Percentiles rank a stretch among this genome's conserved stretches.
These are phyloP conservation scores for Rhynchonycteris naso DNA, from an alignment of 2,797 vertebrate genomes.

Conservation along the genomic window DNA sequence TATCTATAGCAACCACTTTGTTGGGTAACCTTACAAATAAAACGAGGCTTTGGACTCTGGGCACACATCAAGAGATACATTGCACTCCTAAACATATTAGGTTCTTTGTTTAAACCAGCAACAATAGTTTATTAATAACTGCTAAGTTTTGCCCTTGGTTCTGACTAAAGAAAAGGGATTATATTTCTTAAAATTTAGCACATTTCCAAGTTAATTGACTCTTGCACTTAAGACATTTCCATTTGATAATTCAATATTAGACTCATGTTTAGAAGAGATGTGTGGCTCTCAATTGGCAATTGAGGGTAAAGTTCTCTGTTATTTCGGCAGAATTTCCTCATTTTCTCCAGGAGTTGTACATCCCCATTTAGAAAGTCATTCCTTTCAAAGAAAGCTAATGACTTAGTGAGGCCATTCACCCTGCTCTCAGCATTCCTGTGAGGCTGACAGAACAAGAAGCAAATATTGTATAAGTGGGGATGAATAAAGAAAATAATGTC, in stretches of 20 bases:
- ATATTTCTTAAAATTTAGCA: slow-evolving; percentile 58
- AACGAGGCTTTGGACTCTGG: slow-evolving; percentile 54
- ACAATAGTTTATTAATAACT: slow-evolving; percentile 52
- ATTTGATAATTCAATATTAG: slow-evolving; percentile 35
- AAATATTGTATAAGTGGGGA: slow-evolving; percentile 19
- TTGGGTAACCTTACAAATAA: slow-evolving; percentile 64
- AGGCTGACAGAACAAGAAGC: background rate
- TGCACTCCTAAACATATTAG: slow-evolving; percentile 56
- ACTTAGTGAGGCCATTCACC: background rate
- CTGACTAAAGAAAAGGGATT: background rate
- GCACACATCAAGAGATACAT: slow-evolving; percentile 32
- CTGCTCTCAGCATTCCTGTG: background rate
- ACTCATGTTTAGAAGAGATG: slow-evolving; percentile 6
- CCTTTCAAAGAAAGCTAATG: slow-evolving; percentile 49
- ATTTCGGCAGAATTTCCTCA: background rate
- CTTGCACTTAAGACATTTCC: slow-evolving; percentile 54
- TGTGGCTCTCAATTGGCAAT: background rate
- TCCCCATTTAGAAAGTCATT: slow-evolving; percentile 12
- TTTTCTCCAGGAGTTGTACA: background rate
- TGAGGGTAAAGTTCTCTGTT: background rate
- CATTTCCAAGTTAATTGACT: slow-evolving; percentile 37
- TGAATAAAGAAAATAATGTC: slow-evolving; percentile 49
- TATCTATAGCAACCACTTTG: slow-evolving; percentile 62
- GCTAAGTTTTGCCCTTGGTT: slow-evolving; percentile 2
- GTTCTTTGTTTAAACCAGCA: slow-evolving; percentile 67